Conservation (phyloP, 2,113 vertebrate genomes). For the Boulengeromyrus knoepffleri region DNA sequence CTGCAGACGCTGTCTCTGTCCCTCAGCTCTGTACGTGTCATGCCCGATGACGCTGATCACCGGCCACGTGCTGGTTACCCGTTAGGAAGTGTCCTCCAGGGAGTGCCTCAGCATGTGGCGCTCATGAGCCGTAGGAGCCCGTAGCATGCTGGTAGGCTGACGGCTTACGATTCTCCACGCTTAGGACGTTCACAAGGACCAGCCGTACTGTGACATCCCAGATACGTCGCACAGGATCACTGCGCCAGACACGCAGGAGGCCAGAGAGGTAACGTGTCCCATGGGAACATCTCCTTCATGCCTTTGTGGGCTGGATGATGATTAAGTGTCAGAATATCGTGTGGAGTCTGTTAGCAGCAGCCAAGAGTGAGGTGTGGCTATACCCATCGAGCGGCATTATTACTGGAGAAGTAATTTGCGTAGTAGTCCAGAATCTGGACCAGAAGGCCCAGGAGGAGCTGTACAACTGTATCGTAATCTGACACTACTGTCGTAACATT, state of each 20-base stretch:
- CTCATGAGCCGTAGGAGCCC: no score
- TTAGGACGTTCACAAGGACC: constrained; percentile 96
- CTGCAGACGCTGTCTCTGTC: constrained; percentile 90
- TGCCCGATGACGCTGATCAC: not conserved
- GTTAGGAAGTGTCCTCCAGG: not conserved
- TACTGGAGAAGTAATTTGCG: not conserved
- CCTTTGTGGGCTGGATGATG: not conserved
- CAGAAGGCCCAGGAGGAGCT: not conserved
- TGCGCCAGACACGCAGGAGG: constrained; percentile 88
- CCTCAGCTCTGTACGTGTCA: constrained; percentile 78
- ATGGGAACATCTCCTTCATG: not conserved
- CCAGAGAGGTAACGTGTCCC: constrained; percentile 69
- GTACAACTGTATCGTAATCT: no score
- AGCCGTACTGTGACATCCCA: constrained; percentile 88
- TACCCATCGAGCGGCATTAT: not conserved
- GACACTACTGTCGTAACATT: not conserved
- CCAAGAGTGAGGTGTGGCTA: not conserved
- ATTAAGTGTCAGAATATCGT: not conserved
- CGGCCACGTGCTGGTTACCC: not conserved
- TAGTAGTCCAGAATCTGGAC: not conserved
- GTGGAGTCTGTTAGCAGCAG: not conserved
- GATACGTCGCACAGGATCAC: constrained; percentile 90
- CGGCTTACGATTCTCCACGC: constrained; percentile 12
- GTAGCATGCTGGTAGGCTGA: not conserved
- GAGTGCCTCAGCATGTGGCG: not conserved